Evolutionary conservation across 2,888 invertebrate species (phyloP), one percentile per base, ranked within the genome.

Genomic region (Glyphotaelius pellucidus): DNA sequence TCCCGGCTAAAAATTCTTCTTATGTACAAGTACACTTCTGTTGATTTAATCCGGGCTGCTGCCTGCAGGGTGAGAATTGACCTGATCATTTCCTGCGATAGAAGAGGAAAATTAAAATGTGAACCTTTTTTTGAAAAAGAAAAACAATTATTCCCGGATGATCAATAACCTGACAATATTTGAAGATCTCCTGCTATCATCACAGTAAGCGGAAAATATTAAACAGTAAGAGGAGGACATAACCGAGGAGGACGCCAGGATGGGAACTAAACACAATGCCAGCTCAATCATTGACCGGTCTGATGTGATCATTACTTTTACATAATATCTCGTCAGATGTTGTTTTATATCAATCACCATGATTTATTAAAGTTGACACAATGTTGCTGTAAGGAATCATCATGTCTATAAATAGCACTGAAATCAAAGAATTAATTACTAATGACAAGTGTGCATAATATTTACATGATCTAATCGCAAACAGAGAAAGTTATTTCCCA

Each of bases 401-500:
- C 81, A 25, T 9, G 35, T 32, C 35, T 38, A 83, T 83, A 42
- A 42, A 86, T n/a, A 42, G 86, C 15, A n/a, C 47, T 86, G n/a
- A 86, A 47, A 47, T n/a, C 42, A 86, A 30, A 30, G 30, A n/a
- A 42, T 86, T 86, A 86, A 86, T 86, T 86, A 30, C 86, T n/a
- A 86, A 25, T 86, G 86, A 86, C 86, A 42, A n/a, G 86, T 86
- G 47, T 86, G 47, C 38, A 83, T 83, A 30, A 81, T 38, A 35
- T 86, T 25, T 9, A 42, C 42, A 86, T 86, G 86, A 86, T 86
- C 25, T 86, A 86, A 85, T 90, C 79, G 30, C 31, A 14, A 15
- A 31, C 30, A 32, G 90, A 90, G 90, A 90, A 90, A 90, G 90
- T 85, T 52, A 67, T 84, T 90, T 90, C 90, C 90, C 90, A 90